These are phyloP conservation scores for Trachymyrmex cornetzi DNA, from an alignment of 1,140 invertebrate species.

Conservation along the genomic window DNA sequence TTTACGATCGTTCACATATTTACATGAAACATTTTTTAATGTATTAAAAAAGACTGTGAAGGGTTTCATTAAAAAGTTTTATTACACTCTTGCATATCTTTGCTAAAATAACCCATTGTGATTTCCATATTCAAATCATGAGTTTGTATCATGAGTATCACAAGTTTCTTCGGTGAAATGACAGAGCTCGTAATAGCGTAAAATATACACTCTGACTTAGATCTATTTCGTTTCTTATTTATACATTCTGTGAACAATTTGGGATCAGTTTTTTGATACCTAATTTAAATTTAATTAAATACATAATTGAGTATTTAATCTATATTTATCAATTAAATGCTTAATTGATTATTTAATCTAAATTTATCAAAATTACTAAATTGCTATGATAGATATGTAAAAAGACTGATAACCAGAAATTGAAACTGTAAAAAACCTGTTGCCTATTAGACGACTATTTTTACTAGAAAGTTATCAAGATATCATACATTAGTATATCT, in stretches of 20 bases:
- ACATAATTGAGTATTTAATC: background rate
- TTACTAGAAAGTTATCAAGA: background rate
- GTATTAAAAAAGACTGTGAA: constrained; percentile 22
- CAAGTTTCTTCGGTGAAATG: background rate
- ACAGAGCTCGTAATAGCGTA: background rate
- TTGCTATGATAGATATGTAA: background rate
- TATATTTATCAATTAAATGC: background rate
- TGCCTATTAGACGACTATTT: background rate
- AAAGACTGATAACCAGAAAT: background rate
- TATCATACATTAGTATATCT: background rate
- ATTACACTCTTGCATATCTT: constrained; percentile 40
- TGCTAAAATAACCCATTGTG: constrained; percentile 24
- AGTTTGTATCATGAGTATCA: constrained; percentile 32
- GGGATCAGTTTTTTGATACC: background rate
- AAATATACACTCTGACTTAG: constrained; percentile 24
- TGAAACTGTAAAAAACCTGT: background rate
- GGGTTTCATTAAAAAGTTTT: constrained; percentile 43
- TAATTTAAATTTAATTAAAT: constrained; percentile 10
- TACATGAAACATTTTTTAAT: constrained; percentile 23
- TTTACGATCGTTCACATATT: constrained; percentile 23
- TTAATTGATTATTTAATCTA: background rate
- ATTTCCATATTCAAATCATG: constrained; percentile 47
- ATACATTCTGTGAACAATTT: background rate
- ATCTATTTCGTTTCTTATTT: background rate
- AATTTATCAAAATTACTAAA: background rate